phyloP scores from a whole-genome alignment of 2,888 invertebrate species.

The Leptopterna dolabrata region DNA sequence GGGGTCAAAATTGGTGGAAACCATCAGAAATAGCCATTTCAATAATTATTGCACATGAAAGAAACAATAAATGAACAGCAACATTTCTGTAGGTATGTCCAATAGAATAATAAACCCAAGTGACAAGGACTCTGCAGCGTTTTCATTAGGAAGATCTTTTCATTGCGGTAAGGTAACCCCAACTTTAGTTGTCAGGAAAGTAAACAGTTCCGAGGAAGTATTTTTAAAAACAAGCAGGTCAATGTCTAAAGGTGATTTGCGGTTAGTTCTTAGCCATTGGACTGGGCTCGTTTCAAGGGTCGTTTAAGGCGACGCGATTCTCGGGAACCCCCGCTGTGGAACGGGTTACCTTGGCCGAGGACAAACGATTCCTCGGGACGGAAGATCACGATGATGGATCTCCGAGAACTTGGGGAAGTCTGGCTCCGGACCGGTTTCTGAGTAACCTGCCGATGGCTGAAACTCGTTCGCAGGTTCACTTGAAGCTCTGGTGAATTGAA shows the following conservation, averaged over 20 bases:
- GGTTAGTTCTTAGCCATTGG: neutral
- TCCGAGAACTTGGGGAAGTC: neutral
- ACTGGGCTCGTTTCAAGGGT: neutral
- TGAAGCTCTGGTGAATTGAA: neutral
- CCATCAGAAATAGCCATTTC: too few relatives aligned
- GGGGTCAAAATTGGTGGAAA: too few relatives aligned
- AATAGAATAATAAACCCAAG: too few relatives aligned
- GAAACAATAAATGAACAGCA: too few relatives aligned
- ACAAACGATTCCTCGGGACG: neutral
- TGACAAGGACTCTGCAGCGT: too few relatives aligned
- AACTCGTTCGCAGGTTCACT: neutral
- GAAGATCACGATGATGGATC: neutral
- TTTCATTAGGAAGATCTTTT: too few relatives aligned
- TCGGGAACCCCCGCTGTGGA: neutral
- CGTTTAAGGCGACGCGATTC: neutral
- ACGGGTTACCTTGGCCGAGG: neutral
- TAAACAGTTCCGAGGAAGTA: neutral
- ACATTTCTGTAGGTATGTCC: too few relatives aligned
- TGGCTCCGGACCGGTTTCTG: too few relatives aligned
- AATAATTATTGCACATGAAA: too few relatives aligned
- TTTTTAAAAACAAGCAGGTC: neutral
- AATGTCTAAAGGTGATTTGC: neutral
- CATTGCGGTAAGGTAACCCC: too few relatives aligned
- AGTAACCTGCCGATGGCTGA: too few relatives aligned
- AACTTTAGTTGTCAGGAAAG: too few relatives aligned